Percentiles rank a stretch among this genome's conserved stretches.
Evolutionary conservation across 35 echinoderm and acorn worm genomes (phyloP).

Genomic region (Heliocidaris erythrogramma): DNA sequence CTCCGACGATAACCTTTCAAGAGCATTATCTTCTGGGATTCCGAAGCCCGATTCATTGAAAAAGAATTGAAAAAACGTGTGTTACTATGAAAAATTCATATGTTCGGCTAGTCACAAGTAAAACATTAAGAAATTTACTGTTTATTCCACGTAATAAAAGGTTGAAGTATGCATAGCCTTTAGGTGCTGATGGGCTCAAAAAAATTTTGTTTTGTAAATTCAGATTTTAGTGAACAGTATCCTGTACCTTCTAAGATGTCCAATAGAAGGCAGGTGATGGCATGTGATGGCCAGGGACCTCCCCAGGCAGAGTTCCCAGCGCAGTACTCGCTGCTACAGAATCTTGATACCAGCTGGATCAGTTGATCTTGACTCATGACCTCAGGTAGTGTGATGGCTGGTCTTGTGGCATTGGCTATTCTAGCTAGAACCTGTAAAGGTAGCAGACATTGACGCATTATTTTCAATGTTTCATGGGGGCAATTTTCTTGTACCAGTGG

Average conservation of each 20-base stretch:
- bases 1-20: too few species aligned
- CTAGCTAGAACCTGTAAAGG: constrained; percentile 78
- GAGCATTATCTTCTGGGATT: too few species aligned
- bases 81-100: neutral
- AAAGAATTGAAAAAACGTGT: too few species aligned
- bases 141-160: too few species aligned
- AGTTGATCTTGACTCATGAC: constrained; percentile 79
- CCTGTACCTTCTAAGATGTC: constrained; percentile 84
- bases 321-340: constrained; percentile 71
- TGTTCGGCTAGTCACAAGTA: neutral
- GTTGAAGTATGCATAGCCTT: too few species aligned
- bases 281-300: constrained; percentile 90
- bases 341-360: constrained; percentile 64
- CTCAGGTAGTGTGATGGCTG: constrained; percentile 84
- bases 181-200: too few species aligned
- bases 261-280: constrained; percentile 80
- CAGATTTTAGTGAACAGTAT: neutral
- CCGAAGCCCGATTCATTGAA: too few species aligned
- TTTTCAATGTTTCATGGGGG: neutral
- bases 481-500: too few species aligned
- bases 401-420: constrained; percentile 80
- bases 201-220: too few species aligned
- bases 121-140: too few species aligned
- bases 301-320: constrained; percentile 61
- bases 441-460: neutral